Evolutionary conservation across 2,113 vertebrate genomes (phyloP).

Genomic region (Murina feae): DNA sequence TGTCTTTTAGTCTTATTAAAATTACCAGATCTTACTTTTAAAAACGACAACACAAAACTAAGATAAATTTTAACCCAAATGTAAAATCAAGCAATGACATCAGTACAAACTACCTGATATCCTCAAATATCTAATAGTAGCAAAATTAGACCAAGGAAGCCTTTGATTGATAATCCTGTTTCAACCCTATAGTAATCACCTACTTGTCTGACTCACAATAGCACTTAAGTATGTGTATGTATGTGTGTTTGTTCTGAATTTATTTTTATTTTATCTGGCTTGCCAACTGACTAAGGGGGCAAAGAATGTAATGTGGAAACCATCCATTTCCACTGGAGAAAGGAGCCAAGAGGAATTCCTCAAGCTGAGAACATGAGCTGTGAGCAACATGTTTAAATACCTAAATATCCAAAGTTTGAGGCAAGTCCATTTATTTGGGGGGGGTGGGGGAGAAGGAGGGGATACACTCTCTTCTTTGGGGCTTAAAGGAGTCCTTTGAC

Average conservation of each 20-base stretch:
- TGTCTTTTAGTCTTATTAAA: constrained; percentile 35
- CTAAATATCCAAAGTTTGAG: constrained; percentile 52
- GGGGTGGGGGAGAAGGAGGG: background rate
- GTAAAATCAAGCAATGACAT: background rate
- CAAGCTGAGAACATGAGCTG: constrained; percentile 46
- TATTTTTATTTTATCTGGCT: constrained; percentile 48
- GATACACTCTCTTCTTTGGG: background rate
- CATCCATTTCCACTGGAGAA: constrained; percentile 11
- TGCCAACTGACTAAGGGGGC: constrained; percentile 36
- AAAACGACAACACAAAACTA: background rate
- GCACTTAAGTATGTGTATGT: background rate
- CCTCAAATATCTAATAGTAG: background rate
- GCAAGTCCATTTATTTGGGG: constrained; percentile 43
- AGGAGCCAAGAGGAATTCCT: constrained; percentile 53
- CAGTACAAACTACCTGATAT: background rate
- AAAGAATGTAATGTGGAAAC: constrained; percentile 49
- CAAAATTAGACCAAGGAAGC: background rate
- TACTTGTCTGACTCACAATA: background rate
- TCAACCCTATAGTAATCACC: background rate
- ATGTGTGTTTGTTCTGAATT: constrained; percentile 36
- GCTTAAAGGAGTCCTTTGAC: background rate
- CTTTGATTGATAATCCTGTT: background rate
- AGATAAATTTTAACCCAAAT: constrained; percentile 20
- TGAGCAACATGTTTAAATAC: constrained; percentile 65
- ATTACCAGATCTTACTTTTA: background rate